phyloP scores from a whole-genome alignment of 2,113 vertebrate species.

The Neodontobutis hainanensis region DNA sequence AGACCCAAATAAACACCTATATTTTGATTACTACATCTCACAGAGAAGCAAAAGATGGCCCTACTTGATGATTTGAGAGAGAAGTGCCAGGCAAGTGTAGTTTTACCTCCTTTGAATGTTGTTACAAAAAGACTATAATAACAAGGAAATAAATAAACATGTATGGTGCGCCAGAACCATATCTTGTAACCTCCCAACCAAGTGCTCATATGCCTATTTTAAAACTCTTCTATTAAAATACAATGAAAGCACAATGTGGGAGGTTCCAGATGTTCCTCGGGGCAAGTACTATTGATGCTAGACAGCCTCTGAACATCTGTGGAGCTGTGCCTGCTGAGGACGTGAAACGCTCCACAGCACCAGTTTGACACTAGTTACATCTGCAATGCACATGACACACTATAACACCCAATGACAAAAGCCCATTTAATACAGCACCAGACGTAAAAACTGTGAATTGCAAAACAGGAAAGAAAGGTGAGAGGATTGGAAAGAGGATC shows the following conservation, averaged over 20 bases:
- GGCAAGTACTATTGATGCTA: constrained; percentile 5
- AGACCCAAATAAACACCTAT: too few relatives aligned
- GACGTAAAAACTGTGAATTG: too few relatives aligned
- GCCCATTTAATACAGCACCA: too few relatives aligned
- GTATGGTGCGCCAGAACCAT: background rate
- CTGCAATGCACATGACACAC: background rate
- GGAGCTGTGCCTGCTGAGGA: constrained; percentile 42
- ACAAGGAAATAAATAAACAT: background rate
- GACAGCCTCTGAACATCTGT: constrained; percentile 44
- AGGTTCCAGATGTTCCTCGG: constrained; percentile 51
- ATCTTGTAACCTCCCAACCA: background rate
- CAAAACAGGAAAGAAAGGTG: too few relatives aligned
- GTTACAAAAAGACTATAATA: background rate
- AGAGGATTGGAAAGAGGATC: too few relatives aligned
- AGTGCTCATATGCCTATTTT: constrained; percentile 3
- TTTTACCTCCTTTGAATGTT: background rate
- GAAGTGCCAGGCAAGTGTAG: background rate
- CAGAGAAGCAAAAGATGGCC: too few relatives aligned
- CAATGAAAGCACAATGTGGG: constrained; percentile 41
- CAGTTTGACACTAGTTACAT: constrained; percentile 6
- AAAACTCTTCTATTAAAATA: constrained; percentile 28
- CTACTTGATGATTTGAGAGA: too few relatives aligned
- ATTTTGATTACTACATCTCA: too few relatives aligned
- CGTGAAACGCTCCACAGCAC: constrained; percentile 30
- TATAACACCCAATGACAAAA: background rate